Conservation (phyloP, 2,113 vertebrate species). For the Mustela nigripes region DNA sequence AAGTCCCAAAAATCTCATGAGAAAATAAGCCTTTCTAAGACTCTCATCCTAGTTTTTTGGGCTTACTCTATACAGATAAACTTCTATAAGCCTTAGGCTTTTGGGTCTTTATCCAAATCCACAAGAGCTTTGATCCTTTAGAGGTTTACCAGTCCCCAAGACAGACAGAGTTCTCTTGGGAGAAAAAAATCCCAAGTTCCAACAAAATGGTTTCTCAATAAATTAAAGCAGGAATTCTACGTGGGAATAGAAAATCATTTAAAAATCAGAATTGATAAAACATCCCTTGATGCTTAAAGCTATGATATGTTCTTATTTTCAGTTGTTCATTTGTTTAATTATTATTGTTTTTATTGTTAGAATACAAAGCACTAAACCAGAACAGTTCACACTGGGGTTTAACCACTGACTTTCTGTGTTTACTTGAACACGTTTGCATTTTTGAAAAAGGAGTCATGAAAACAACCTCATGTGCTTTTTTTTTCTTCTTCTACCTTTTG, state of each 20-base stretch:
- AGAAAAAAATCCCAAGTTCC: constrained; percentile 1
- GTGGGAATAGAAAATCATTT: constrained; percentile 32
- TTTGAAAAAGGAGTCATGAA: constrained; percentile 48
- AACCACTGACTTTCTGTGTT: constrained; percentile 17
- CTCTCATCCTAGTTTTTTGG: constrained; percentile 68
- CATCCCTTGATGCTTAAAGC: constrained; percentile 5
- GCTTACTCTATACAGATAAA: constrained; percentile 79
- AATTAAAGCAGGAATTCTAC: constrained; percentile 64
- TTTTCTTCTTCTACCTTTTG: background rate
- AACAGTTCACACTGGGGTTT: background rate
- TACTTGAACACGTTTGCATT: background rate
- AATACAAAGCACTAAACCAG: constrained; percentile 6
- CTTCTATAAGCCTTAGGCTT: constrained; percentile 74
- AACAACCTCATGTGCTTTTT: background rate
- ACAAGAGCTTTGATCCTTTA: constrained; percentile 75
- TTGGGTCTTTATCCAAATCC: constrained; percentile 77
- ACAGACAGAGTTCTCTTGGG: constrained; percentile 18
- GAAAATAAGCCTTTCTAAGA: constrained; percentile 73
- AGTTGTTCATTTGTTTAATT: constrained; percentile 15
- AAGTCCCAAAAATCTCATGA: constrained; percentile 83
- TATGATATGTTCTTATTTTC: background rate
- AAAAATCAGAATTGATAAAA: constrained; percentile 60
- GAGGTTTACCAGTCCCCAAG: constrained; percentile 67
- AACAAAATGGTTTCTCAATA: constrained; percentile 68
- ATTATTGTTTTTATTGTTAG: constrained; percentile 33